phyloP scores from a whole-genome alignment of 1,140 invertebrate genomes.

The Calosoma granatense region DNA sequence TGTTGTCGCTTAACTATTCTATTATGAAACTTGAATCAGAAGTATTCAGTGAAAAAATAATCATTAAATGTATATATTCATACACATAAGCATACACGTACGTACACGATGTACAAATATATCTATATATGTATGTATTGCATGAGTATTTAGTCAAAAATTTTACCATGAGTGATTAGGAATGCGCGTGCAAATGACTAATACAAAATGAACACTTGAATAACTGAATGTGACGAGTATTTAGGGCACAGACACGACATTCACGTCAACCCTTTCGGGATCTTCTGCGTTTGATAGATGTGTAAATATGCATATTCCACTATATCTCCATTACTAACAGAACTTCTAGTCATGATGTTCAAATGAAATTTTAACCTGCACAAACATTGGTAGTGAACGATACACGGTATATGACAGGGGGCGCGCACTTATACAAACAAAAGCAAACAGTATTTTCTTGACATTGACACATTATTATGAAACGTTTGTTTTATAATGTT shows the following conservation, averaged over 20 bases:
- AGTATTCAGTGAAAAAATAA: too few relatives aligned
- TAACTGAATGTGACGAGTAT: not conserved
- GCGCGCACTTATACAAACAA: not conserved
- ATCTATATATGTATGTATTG: too few relatives aligned
- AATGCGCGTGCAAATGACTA: not conserved
- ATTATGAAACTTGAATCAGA: too few relatives aligned
- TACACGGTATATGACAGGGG: not conserved
- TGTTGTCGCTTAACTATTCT: too few relatives aligned
- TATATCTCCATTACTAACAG: slow-evolving; percentile 4
- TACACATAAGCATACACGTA: too few relatives aligned
- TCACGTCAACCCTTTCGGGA: not conserved
- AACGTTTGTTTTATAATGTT: slow-evolving; percentile 3
- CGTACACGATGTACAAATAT: too few relatives aligned
- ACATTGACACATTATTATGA: not conserved
- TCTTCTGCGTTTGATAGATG: slow-evolving; percentile 3
- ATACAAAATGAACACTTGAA: slow-evolving; percentile 7
- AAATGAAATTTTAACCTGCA: slow-evolving; percentile 1
- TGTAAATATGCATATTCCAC: slow-evolving; percentile 4
- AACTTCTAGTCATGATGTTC: not conserved
- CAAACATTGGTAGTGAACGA: not conserved
- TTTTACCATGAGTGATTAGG: not conserved
- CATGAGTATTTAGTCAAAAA: too few relatives aligned
- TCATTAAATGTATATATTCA: too few relatives aligned
- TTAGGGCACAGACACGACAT: not conserved
- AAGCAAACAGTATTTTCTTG: not conserved